phyloP scores from a whole-genome alignment of 2,888 invertebrate genomes.

The Xestia rhomboidea region DNA sequence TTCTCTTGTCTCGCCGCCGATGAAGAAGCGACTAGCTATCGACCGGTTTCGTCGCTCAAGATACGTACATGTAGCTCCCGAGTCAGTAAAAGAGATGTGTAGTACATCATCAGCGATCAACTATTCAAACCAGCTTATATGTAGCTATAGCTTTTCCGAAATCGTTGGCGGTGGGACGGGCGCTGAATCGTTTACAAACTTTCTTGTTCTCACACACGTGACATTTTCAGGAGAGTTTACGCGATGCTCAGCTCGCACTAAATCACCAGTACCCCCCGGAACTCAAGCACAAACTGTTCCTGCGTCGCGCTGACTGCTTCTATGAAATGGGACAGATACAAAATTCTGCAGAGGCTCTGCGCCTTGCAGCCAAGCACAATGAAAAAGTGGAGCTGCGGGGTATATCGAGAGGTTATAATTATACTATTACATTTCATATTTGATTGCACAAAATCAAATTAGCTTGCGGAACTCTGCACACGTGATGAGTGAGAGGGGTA shows the following conservation, averaged over 20 bases:
- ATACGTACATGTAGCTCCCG: not conserved
- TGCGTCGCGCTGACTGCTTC: conserved; percentile 92
- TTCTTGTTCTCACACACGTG: not conserved
- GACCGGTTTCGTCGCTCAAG: not conserved
- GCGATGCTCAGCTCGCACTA: conserved; percentile 92
- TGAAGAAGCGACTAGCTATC: not conserved
- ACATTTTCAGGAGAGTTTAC: conserved; percentile 90
- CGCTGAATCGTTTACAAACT: not conserved
- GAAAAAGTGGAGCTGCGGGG: conserved; percentile 29
- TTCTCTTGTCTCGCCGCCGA: not conserved
- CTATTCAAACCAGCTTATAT: no score
- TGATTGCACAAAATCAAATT: not conserved
- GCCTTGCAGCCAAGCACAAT: conserved; percentile 65
- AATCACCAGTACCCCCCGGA: conserved; percentile 91
- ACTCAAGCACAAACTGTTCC: conserved; percentile 91
- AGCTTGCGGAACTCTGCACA: not conserved
- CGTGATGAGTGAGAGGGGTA: not conserved
- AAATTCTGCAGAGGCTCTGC: conserved; percentile 79
- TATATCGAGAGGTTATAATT: conserved; percentile 32
- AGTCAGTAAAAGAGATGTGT: not conserved
- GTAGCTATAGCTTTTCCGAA: not conserved
- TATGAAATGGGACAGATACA: conserved; percentile 86
- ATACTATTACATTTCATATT: not conserved
- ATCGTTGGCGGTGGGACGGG: not conserved
- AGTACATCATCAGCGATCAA: not conserved